Evolutionary conservation across 2,113 vertebrate genomes (phyloP), one percentile per base, ranked within the genome.

Genomic region (Lophura nycthemera): DNA sequence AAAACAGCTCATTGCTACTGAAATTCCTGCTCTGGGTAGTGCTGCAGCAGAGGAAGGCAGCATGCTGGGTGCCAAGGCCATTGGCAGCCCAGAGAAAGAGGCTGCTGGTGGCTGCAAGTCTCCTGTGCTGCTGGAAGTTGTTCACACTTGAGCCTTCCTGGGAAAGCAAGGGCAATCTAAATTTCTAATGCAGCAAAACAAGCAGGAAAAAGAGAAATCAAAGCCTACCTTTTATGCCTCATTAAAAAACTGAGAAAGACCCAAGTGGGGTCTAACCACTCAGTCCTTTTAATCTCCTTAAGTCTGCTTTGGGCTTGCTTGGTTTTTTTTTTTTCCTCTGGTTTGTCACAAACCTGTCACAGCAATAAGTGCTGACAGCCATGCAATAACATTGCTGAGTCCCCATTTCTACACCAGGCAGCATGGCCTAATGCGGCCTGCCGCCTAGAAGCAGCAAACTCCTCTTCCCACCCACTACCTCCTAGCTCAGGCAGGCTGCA

Each of bases 1-100:
- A 60, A 29, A 89, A 63, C 27, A 27, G 2, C 30, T 25, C 10
- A 6, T 54, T 40, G 22, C 8, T 14, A 80, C 42, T 60, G 75
- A 45, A 85, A 90, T 80, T 0, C 0, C 20, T 17, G 2, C 16
- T 42, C 12, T 63, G 66, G 0, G 5, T 2, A 0, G 0, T n/a
- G 40, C 34, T 1, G 0, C 13, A 38, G 38, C 38, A 38, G 19
- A 1, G 0, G 74, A 71, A 36, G 20, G 40, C 34, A 82, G n/a
- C 25, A 72, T 47, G 32, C 7, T 59, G 57, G 63, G 30, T 19
- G 10, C 40, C 1, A 0, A 0, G 4, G 43, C 29, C 6, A 0
- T 30, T 1, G 1, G 32, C 4, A 4, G 22, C 30, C 47, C 22
- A 60, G 47, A 21, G 48, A 59, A 66, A 24, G 45, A 74, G 4